These are phyloP conservation scores for Panagrolaimus sp. DNA, from an alignment of 1,140 invertebrate species.

Conservation along the genomic window DNA sequence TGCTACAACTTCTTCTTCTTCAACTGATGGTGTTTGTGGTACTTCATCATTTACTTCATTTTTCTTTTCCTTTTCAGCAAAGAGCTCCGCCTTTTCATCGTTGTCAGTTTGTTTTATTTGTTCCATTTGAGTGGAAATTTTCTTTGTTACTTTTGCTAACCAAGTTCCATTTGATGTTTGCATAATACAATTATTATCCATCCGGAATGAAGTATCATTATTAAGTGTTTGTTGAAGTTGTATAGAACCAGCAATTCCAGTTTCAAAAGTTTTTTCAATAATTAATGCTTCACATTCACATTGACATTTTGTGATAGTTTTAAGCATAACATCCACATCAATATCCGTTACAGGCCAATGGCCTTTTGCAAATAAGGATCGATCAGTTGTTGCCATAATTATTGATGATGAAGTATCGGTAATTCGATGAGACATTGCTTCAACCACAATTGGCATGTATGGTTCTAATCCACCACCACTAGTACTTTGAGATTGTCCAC, in stretches of 20 bases:
- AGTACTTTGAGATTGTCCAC: neutral
- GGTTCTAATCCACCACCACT: neutral
- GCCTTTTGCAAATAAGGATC: neutral
- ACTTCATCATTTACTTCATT: too few species aligned
- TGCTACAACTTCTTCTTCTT: too few species aligned
- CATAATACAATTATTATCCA: too few species aligned
- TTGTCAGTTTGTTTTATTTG: too few species aligned
- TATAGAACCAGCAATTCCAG: neutral
- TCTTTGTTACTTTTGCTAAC: too few species aligned
- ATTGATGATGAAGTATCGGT: neutral
- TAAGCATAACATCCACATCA: constrained; percentile 5
- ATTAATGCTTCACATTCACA: constrained; percentile 10
- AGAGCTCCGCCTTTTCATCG: too few species aligned
- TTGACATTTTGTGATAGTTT: neutral
- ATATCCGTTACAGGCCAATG: constrained; percentile 12
- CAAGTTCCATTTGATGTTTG: too few species aligned
- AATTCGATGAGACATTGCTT: neutral
- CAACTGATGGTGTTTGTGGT: too few species aligned
- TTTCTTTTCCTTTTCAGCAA: too few species aligned
- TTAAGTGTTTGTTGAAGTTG: neutral
- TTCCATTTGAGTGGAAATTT: too few species aligned
- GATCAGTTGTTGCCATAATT: constrained; percentile 3
- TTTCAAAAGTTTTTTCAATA: neutral
- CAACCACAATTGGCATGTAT: neutral
- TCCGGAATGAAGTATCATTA: too few species aligned